Percentiles rank a stretch among this genome's conserved stretches.
Conservation (phyloP, 1,140 invertebrate species). For the Drosophila takahashii region DNA sequence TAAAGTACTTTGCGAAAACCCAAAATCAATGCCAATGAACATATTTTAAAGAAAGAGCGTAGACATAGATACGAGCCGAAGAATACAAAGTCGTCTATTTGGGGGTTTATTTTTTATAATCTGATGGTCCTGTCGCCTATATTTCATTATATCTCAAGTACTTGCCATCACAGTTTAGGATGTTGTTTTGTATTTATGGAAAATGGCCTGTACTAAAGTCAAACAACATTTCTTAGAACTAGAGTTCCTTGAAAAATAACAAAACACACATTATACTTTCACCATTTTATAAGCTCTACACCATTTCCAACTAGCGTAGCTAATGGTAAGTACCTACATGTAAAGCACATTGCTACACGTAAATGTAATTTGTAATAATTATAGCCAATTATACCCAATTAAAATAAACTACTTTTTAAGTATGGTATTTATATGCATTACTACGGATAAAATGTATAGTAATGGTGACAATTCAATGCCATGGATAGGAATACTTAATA, state of each 20-base stretch:
- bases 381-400: neutral
- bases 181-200: neutral
- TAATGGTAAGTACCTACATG: neutral
- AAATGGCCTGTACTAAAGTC: neutral
- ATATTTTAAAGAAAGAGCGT: constrained; percentile 21
- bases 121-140: constrained; percentile 1
- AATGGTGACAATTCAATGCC: neutral
- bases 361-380: neutral
- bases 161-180: neutral
- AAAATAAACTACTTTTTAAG: neutral
- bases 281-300: neutral
- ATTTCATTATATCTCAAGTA: neutral
- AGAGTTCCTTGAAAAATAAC: neutral
- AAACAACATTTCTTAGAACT: too few relatives aligned
- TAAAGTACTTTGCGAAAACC: constrained; percentile 31
- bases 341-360: neutral
- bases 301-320: too few relatives aligned
- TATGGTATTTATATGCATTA: neutral
- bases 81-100: constrained; percentile 1
- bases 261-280: neutral
- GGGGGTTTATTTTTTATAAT: neutral
- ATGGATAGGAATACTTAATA: neutral
- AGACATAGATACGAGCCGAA: constrained; percentile 5
- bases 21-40: constrained; percentile 38
- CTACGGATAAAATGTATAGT: neutral